These are phyloP conservation scores for Thymallus thymallus DNA, from an alignment of 2,113 vertebrate genomes.

Conservation along the genomic window DNA sequence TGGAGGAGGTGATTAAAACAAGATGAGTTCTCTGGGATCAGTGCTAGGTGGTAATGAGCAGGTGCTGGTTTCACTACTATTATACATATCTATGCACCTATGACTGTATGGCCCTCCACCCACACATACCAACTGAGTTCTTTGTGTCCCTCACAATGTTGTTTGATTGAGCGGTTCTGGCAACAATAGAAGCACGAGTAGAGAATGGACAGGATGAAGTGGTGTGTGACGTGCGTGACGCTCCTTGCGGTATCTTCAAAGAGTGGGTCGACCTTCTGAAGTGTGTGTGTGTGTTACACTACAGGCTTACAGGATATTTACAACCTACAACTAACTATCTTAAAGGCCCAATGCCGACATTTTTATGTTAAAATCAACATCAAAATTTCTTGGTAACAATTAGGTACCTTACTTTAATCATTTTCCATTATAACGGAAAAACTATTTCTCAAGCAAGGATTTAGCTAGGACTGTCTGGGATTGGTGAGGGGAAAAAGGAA, in stretches of 20 bases:
- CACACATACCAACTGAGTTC: conserved; percentile 17
- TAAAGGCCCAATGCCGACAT: too few relatives aligned
- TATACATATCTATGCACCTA: conserved; percentile 41
- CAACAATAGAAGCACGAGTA: conserved; percentile 27
- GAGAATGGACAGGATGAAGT: conserved; percentile 18
- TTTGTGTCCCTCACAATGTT: conserved; percentile 57
- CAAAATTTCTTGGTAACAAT: too few relatives aligned
- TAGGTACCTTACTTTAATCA: too few relatives aligned
- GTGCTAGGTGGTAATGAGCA: conserved; percentile 57
- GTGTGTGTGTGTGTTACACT: too few relatives aligned
- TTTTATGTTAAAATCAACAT: too few relatives aligned
- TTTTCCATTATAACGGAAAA: too few relatives aligned
- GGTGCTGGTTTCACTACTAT: conserved; percentile 13
- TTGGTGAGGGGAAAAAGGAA: too few relatives aligned
- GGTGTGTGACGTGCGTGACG: not conserved
- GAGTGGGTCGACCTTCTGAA: conserved; percentile 20
- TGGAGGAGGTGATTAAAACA: conserved; percentile 43
- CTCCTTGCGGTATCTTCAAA: conserved; percentile 12
- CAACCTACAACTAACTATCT: not conserved
- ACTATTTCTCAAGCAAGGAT: too few relatives aligned
- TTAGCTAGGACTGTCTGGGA: too few relatives aligned
- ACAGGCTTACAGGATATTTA: too few relatives aligned
- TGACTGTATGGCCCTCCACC: conserved; percentile 21
- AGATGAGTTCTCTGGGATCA: conserved; percentile 39
- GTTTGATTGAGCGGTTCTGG: conserved; percentile 46